phyloP scores from a whole-genome alignment of 2,797 vertebrate genomes.

The Sorex maritimensis region DNA sequence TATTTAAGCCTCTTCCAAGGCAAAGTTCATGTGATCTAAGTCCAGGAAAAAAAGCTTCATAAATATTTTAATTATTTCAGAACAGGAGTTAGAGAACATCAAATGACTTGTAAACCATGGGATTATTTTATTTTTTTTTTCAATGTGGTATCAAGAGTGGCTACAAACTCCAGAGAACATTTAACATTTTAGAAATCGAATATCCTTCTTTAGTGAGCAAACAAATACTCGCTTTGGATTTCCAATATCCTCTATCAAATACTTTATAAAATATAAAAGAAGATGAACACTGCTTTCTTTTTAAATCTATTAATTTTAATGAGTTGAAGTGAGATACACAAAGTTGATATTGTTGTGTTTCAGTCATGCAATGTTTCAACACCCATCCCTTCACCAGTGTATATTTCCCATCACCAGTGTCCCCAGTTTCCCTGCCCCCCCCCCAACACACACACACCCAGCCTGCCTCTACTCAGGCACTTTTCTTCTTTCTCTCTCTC shows the following conservation, averaged over 20 bases:
- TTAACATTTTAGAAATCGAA: constrained; percentile 3
- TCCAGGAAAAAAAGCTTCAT: constrained; percentile 69
- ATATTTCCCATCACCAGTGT: too few relatives aligned
- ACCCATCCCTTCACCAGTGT: too few relatives aligned
- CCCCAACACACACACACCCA: too few relatives aligned
- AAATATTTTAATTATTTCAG: constrained; percentile 82
- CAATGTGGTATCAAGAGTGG: background rate
- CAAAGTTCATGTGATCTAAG: constrained; percentile 70
- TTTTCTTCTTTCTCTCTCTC: too few relatives aligned
- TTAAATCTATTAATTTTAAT: too few relatives aligned
- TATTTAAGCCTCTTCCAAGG: constrained; percentile 75
- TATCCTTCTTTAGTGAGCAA: background rate
- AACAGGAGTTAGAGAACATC: constrained; percentile 11
- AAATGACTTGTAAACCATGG: constrained; percentile 46
- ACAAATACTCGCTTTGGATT: constrained; percentile 38
- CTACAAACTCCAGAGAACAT: constrained; percentile 2
- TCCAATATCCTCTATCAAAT: constrained; percentile 36
- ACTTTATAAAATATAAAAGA: background rate
- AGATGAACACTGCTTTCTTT: background rate
- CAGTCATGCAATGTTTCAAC: too few relatives aligned
- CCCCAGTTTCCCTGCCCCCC: too few relatives aligned
- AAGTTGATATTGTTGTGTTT: too few relatives aligned
- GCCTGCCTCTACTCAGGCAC: too few relatives aligned
- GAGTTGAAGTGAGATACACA: too few relatives aligned
- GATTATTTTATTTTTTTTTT: constrained; percentile 62